Percentiles rank a stretch among this genome's conserved stretches.
Conservation (phyloP, 2,113 vertebrate genomes). For the Gnathonemus longibarbis region DNA sequence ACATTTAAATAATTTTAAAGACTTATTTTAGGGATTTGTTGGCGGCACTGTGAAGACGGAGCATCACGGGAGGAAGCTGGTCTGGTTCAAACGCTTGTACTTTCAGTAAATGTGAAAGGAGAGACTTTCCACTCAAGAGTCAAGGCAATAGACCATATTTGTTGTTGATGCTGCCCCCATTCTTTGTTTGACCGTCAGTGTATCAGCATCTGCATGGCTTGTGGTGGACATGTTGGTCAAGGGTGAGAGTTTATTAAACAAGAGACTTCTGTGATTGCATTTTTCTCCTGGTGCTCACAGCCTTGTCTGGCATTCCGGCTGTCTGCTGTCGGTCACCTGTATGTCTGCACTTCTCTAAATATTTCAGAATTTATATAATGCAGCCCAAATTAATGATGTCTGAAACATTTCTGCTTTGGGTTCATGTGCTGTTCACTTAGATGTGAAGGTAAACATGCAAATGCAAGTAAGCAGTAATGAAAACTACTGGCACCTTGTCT, state of each 20-base stretch:
- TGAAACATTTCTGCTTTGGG: neutral
- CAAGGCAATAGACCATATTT: neutral
- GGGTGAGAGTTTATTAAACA: neutral
- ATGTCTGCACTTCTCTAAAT: neutral
- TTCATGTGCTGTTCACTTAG: conserved; percentile 6
- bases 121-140: neutral
- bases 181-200: neutral
- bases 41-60: neutral
- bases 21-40: neutral
- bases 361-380: neutral
- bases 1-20: neutral
- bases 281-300: neutral
- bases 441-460: neutral
- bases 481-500: neutral
- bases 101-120: neutral
- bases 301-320: neutral
- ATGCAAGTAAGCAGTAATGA: neutral
- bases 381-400: neutral
- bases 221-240: neutral
- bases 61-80: neutral
- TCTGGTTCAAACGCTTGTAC: neutral
- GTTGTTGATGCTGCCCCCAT: neutral
- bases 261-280: neutral
- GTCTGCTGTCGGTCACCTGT: neutral
- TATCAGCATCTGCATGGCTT: neutral